These are phyloP conservation scores for Pentalonia nigronervosa DNA, from an alignment of 1,140 invertebrate genomes.

Conservation along the genomic window DNA sequence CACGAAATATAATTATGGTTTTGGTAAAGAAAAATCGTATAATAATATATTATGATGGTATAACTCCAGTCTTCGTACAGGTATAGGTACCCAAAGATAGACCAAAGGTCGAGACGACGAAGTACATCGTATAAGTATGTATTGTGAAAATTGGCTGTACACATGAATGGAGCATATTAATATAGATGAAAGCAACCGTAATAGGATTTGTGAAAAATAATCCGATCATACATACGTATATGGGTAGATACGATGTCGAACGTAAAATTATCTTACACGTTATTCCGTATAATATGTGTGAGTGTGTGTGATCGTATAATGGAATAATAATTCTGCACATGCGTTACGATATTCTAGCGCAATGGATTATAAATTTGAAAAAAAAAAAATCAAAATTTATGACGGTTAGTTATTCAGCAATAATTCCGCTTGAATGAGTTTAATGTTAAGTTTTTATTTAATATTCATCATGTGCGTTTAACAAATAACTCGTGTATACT, in stretches of 20 bases:
- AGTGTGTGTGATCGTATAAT: not conserved
- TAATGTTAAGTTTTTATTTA: not conserved
- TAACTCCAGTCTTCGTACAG: not conserved
- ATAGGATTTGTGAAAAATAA: conserved; percentile 20
- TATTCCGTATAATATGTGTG: not conserved
- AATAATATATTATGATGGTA: not conserved
- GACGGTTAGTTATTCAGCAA: not conserved
- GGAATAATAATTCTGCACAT: not conserved
- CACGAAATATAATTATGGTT: not conserved
- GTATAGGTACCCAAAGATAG: not conserved
- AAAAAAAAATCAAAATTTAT: not conserved
- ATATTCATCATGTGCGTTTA: not conserved
- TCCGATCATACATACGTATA: not conserved
- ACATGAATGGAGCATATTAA: not conserved
- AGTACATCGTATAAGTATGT: not conserved
- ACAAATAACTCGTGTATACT: not conserved
- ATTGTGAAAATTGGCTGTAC: not conserved
- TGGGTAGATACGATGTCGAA: not conserved
- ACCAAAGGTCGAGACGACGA: not conserved
- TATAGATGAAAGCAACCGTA: not conserved
- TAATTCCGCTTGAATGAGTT: not conserved
- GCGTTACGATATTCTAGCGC: not conserved
- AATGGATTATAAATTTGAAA: not conserved
- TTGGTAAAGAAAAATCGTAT: not conserved
- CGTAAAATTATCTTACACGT: not conserved